These are phyloP conservation scores for Lacerta viridis DNA, from an alignment of 2,797 vertebrate species.

Conservation along the genomic window DNA sequence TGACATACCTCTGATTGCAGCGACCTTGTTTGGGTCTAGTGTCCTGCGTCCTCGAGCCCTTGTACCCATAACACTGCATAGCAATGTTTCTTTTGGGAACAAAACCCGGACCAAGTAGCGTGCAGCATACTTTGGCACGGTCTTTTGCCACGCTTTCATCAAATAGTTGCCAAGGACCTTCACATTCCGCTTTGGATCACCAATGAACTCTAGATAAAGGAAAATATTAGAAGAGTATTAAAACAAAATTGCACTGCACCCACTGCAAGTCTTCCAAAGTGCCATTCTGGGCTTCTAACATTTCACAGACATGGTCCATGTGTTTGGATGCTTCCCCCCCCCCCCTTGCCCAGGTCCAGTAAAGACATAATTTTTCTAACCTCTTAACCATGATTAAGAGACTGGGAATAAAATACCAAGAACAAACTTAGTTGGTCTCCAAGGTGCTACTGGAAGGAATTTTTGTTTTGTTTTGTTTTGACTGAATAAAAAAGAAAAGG, in stretches of 20 bases:
- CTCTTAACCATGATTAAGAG: not conserved
- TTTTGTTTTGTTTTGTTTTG: too few relatives aligned
- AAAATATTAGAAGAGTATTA: constrained; percentile 28
- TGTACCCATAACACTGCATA: constrained; percentile 69
- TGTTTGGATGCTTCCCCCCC: not conserved
- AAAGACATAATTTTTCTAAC: not conserved
- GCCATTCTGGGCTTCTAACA: not conserved
- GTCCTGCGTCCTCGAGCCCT: constrained; percentile 64
- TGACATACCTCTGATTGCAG: constrained; percentile 82
- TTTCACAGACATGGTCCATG: not conserved
- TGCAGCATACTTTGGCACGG: constrained; percentile 77
- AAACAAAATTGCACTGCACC: not conserved
- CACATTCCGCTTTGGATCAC: constrained; percentile 81
- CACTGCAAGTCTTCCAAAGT: not conserved
- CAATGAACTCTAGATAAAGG: constrained; percentile 80
- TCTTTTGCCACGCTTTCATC: constrained; percentile 77
- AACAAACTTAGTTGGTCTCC: too few relatives aligned
- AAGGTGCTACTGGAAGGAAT: too few relatives aligned
- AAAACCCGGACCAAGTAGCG: constrained; percentile 82
- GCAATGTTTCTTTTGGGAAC: constrained; percentile 80
- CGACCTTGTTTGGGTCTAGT: constrained; percentile 82
- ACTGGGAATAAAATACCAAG: not conserved
- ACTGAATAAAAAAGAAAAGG: not conserved
- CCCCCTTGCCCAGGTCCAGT: not conserved
- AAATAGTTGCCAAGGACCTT: constrained; percentile 77